Conservation (phyloP, 2,797 vertebrate species). For the Tadarida brasiliensis region DNA sequence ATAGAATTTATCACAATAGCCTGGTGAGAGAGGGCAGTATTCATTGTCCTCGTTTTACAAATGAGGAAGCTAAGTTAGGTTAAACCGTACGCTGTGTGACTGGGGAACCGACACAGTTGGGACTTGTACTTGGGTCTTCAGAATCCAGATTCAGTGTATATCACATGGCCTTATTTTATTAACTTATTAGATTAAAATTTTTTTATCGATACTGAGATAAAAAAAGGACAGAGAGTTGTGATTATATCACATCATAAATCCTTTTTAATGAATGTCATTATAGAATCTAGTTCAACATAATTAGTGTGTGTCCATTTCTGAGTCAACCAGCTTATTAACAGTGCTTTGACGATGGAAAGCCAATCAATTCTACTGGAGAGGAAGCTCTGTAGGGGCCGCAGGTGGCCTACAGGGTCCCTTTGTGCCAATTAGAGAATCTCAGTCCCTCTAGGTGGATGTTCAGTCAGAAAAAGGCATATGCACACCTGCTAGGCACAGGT, state of each 20-base stretch:
- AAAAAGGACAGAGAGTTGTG: background rate
- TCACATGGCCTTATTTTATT: background rate
- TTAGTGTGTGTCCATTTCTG: slow-evolving; percentile 11
- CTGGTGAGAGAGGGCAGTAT: background rate
- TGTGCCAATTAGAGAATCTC: background rate
- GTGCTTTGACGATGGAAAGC: background rate
- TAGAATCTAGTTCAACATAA: slow-evolving; percentile 12
- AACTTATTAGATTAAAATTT: background rate
- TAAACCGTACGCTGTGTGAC: background rate
- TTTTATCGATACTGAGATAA: background rate
- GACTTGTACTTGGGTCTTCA: background rate
- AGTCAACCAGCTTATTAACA: background rate
- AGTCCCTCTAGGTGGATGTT: background rate
- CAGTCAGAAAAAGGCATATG: background rate
- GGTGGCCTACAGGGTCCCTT: background rate
- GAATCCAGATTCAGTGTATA: background rate
- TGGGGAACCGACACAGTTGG: background rate
- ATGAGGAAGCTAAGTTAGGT: background rate
- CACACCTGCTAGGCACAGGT: too few species aligned
- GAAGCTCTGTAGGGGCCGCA: background rate
- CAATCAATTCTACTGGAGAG: background rate
- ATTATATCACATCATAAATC: background rate
- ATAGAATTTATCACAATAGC: background rate
- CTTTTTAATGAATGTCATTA: slow-evolving; percentile 1
- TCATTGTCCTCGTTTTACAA: background rate